Conservation (phyloP, 23 tunicate species). For the Halocynthia aurantium region DNA sequence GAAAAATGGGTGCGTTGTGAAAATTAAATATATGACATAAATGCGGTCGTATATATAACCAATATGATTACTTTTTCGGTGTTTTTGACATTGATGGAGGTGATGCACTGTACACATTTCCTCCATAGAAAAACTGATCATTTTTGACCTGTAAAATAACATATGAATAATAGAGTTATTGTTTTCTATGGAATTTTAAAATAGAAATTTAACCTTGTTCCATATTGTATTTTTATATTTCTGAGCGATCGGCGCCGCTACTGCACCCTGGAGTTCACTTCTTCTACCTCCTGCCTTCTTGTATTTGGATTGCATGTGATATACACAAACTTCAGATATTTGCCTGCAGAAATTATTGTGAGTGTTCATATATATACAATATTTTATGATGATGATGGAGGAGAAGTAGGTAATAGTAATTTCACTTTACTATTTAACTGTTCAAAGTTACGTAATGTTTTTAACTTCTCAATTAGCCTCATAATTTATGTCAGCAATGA, state of each 20-base stretch:
- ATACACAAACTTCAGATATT: slow-evolving; percentile 56
- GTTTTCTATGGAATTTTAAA: too few relatives aligned
- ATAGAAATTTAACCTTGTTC: slow-evolving; percentile 18
- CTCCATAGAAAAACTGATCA: slow-evolving; percentile 92
- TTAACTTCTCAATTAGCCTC: background rate
- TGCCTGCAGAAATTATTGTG: slow-evolving; percentile 26
- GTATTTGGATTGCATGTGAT: slow-evolving; percentile 80
- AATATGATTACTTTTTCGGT: background rate
- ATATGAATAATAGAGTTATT: too few relatives aligned
- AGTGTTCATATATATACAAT: too few relatives aligned
- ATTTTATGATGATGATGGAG: too few relatives aligned
- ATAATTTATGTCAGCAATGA: background rate
- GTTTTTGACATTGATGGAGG: slow-evolving; percentile 32
- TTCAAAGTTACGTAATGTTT: background rate
- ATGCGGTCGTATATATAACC: background rate
- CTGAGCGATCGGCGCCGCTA: slow-evolving; percentile 48
- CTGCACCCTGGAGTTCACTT: slow-evolving; percentile 69
- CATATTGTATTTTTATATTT: slow-evolving; percentile 60
- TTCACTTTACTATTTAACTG: background rate
- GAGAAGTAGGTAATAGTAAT: too few relatives aligned
- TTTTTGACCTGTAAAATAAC: slow-evolving; percentile 18
- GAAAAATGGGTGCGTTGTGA: background rate
- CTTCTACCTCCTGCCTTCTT: slow-evolving; percentile 65
- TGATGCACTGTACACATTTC: slow-evolving; percentile 71
- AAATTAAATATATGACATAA: background rate